phyloP scores from a whole-genome alignment of 2,113 vertebrate species.

The Erythrocebus patas region DNA sequence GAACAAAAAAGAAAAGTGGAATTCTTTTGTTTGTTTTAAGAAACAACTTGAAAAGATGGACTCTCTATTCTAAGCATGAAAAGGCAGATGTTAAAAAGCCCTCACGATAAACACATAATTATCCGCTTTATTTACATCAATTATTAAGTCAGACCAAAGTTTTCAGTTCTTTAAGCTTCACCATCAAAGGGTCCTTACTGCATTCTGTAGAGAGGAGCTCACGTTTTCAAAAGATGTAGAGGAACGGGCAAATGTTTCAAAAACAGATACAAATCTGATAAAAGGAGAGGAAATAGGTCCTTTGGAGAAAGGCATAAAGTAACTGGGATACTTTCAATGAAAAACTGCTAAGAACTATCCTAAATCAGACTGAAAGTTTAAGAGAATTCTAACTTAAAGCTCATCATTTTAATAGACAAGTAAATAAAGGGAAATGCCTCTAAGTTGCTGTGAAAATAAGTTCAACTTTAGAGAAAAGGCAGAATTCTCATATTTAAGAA shows the following conservation, averaged over 20 bases:
- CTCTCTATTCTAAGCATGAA: background rate
- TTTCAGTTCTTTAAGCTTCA: background rate
- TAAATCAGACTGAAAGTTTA: background rate
- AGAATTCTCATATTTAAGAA: background rate
- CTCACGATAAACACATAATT: background rate
- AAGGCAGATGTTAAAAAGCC: background rate
- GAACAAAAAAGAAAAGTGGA: background rate
- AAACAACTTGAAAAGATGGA: background rate
- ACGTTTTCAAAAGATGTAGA: background rate
- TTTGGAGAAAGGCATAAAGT: background rate
- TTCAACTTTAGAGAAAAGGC: background rate
- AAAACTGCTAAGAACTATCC: background rate
- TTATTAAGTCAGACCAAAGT: background rate
- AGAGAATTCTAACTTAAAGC: background rate
- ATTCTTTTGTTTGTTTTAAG: background rate
- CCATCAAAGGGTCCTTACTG: background rate
- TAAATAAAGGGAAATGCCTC: background rate
- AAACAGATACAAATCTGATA: background rate
- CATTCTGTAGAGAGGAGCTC: background rate
- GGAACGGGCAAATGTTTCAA: background rate
- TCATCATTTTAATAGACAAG: background rate
- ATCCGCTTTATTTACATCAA: background rate
- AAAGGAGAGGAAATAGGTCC: background rate
- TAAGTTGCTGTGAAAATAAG: background rate
- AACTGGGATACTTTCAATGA: background rate